These are phyloP conservation scores for Panorpa germanica DNA, from an alignment of 2,888 invertebrate species.

Conservation along the genomic window DNA sequence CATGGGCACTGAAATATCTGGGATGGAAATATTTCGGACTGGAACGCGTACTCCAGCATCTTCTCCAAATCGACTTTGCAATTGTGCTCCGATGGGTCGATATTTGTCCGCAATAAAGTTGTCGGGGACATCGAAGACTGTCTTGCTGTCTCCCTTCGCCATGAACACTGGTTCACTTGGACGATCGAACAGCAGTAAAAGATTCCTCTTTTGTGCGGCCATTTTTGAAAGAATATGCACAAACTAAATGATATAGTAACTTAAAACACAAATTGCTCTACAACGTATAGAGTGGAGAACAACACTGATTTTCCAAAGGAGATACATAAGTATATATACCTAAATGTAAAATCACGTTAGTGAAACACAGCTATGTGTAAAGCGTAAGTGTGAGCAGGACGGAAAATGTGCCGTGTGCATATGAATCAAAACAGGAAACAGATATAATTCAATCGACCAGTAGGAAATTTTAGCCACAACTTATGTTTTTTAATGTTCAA, in stretches of 20 bases:
- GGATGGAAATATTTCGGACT: slow-evolving; percentile 39
- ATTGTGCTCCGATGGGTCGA: slow-evolving; percentile 25
- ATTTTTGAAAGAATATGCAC: too few relatives aligned
- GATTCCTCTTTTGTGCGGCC: slow-evolving; percentile 26
- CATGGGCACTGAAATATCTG: slow-evolving; percentile 39
- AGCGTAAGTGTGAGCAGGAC: too few relatives aligned
- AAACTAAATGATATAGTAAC: too few relatives aligned
- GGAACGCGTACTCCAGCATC: slow-evolving; percentile 29
- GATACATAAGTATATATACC: too few relatives aligned
- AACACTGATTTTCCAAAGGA: not conserved
- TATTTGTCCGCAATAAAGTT: slow-evolving; percentile 36
- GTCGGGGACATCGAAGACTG: slow-evolving; percentile 41
- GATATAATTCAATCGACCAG: too few relatives aligned
- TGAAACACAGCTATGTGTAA: too few relatives aligned
- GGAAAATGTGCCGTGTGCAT: too few relatives aligned
- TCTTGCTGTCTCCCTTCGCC: slow-evolving; percentile 44
- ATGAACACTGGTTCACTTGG: slow-evolving; percentile 61
- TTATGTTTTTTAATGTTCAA: slow-evolving; percentile 8
- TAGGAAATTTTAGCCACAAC: too few relatives aligned
- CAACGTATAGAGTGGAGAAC: not conserved
- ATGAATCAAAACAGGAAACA: too few relatives aligned
- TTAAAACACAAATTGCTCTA: not conserved
- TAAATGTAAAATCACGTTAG: too few relatives aligned
- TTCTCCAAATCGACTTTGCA: slow-evolving; percentile 36
- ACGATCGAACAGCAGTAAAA: slow-evolving; percentile 50